Evolutionary conservation across 2,797 vertebrate species (phyloP).

Genomic region (Mycteria americana): DNA sequence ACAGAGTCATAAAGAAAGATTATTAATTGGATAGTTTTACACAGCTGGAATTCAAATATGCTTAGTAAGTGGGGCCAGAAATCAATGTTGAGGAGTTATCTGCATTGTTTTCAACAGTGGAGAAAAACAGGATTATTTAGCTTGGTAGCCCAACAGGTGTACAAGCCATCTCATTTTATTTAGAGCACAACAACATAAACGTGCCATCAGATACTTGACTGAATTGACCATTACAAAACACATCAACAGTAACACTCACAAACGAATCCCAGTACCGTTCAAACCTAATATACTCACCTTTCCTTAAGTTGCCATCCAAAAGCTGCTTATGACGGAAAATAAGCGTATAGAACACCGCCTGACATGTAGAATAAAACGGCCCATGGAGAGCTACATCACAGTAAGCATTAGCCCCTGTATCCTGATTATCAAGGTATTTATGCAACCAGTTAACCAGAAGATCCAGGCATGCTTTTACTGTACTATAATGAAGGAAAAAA

Average conservation of each 20-base stretch:
- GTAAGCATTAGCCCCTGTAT: conserved; percentile 81
- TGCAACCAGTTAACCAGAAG: conserved; percentile 92
- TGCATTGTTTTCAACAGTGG: not conserved
- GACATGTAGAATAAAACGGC: conserved; percentile 90
- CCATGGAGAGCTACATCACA: conserved; percentile 90
- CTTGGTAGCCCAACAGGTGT: not conserved
- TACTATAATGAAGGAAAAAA: conserved; percentile 56
- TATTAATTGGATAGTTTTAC: not conserved
- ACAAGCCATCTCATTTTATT: not conserved
- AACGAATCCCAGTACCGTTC: not conserved
- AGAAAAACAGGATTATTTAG: not conserved
- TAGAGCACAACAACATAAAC: not conserved
- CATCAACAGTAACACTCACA: not conserved
- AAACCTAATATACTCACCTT: conserved; percentile 75
- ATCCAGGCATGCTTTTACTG: conserved; percentile 89
- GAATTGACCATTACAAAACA: not conserved
- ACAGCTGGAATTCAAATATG: not conserved
- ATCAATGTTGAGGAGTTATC: not conserved
- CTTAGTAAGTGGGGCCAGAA: not conserved
- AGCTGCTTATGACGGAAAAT: conserved; percentile 89
- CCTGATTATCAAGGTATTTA: conserved; percentile 89
- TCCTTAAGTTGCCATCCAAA: conserved; percentile 87
- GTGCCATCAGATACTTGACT: not conserved
- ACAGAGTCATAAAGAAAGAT: not conserved
- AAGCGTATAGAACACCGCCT: conserved; percentile 90